Base-by-base conservation (phyloP, 64 coral and sea anemone species). In the Montipora foliosa region DNA sequence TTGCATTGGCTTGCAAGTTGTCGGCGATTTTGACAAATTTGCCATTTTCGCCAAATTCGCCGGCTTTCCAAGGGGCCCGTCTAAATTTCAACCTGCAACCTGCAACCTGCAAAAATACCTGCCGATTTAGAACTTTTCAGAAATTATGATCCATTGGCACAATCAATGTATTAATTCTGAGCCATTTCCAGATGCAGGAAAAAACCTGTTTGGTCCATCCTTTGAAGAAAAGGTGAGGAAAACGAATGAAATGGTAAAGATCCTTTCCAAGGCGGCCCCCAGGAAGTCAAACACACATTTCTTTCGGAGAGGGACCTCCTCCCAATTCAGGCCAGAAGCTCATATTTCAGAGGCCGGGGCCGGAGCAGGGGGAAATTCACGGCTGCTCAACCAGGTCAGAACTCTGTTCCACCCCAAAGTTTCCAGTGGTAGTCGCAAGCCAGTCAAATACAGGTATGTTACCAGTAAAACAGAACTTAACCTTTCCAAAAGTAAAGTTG, bases 281-380 rank as follows among this genome's bases (percentile, higher is more conserved):
- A 87, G 21, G 84, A 87, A 87, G n/a, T 51, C 67, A 47, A 49
- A 46, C 59, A 9, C 49, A 24, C 84, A 87, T 73, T 87, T 87
- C 74, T 87, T 22, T 22, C 84, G 29, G 37, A 87, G 66, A 87
- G 84, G 84, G 84, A 73, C 84, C 84, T 72, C 84, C 67, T 69
- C 84, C 84, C 66, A 73, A 67, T 87, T 72, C 67, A 46, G 84
- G 37, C 82, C 67, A 72, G 75, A 78, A 78, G 37, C 44, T 78
- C 6, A 78, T 78, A 78, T 48, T 49, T 78, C 75, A 78, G 75
- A 15, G 85, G 85, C 44, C 47, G 74, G 22, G 68, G 74, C 19
- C 85, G 47, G 66, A 75, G 85, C 69, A 88, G 69, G 74, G 85
- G 49, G 22, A 88, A 75, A 47, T 75, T 52, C 70, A 48, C 69